Conservation (phyloP, 2,888 invertebrate species). For the Hofmannophila pseudospretella region DNA sequence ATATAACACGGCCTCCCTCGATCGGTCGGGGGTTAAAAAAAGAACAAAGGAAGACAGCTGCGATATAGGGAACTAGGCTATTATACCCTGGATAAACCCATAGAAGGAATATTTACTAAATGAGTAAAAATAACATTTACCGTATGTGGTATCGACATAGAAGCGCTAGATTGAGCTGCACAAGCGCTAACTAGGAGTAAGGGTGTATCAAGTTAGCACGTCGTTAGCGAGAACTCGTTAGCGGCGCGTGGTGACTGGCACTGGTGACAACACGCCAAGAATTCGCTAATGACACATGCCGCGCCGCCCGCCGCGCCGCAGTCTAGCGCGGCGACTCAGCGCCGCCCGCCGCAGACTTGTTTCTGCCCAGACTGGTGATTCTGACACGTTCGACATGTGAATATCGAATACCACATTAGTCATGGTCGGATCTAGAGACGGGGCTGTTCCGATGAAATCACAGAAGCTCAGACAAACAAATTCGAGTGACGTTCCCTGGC, state of each 20-base stretch:
- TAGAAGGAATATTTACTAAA: no score
- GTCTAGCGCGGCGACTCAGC: slow-evolving; percentile 5
- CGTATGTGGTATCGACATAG: background rate
- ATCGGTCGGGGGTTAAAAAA: no score
- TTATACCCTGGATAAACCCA: no score
- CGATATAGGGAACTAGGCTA: no score
- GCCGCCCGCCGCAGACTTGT: no score
- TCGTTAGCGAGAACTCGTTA: slow-evolving; percentile 74
- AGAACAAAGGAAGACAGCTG: no score
- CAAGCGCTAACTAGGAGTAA: slow-evolving; percentile 20
- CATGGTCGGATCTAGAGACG: no score
- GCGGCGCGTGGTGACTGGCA: slow-evolving; percentile 66
- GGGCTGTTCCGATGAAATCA: no score
- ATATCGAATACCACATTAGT: no score
- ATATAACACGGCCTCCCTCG: no score
- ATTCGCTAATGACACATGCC: slow-evolving; percentile 70
- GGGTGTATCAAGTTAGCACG: slow-evolving; percentile 68
- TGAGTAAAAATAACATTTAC: background rate
- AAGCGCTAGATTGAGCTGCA: background rate
- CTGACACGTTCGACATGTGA: no score
- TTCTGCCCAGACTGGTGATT: no score
- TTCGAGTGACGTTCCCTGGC: background rate
- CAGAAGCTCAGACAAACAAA: background rate
- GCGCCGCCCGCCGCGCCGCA: slow-evolving; percentile 29
- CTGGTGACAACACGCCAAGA: slow-evolving; percentile 70